Base-by-base conservation (phyloP, 37 sponge, comb jelly and placozoan species). In the Aplysina aerophoba region DNA sequence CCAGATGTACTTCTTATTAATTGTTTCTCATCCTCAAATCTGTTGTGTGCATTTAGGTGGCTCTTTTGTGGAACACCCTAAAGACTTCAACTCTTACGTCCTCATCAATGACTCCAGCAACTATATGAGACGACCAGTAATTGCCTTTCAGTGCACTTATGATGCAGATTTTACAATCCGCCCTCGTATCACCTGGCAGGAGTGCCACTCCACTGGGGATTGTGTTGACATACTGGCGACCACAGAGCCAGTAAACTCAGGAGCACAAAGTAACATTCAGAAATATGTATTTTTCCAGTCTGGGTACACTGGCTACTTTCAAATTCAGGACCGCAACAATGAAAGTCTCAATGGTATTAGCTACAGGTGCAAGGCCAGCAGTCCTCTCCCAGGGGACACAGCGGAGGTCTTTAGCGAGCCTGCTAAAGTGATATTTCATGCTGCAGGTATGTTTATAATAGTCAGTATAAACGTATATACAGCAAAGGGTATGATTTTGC, bases 71-170 rank as follows among this genome's bases (percentile, higher is more conserved):
- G n/a, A n/a, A 12, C 71, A 69, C 6, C 71, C 71, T 1, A 35
- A 69, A 69, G 71, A 69, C 71, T 69, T 69, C 71, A 30, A 69
- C 27, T 69, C 71, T 35, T 69, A 69, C 33, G 71, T 69, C 31
- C 13, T 35, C 30, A n/a, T 69, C 71, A 69, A 30, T 4, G 34
- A 34, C 27, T 2, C 4, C 15, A 35, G 34, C 33, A 69, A 35
- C 6, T 1, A 6, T 16, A 69, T 30, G 30, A 35, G 6, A 6
- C 27, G 71, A 30, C 35, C 27, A 27, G 34, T 69, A 15, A 69
- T 69, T 35, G 71, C 71, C 34, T 69, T 69, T 35, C 6, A 69
- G 1, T 69, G 71, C 34, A 16, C 71, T 27, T 24, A 30, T 31
- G 71, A 69, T 0, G 71, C 27, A 17, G 25, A 22, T 5, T 27